Percentiles rank a stretch among this genome's conserved stretches.
These are phyloP conservation scores for Hymenopus coronatus DNA, from an alignment of 2,888 invertebrate species.

Conservation along the genomic window DNA sequence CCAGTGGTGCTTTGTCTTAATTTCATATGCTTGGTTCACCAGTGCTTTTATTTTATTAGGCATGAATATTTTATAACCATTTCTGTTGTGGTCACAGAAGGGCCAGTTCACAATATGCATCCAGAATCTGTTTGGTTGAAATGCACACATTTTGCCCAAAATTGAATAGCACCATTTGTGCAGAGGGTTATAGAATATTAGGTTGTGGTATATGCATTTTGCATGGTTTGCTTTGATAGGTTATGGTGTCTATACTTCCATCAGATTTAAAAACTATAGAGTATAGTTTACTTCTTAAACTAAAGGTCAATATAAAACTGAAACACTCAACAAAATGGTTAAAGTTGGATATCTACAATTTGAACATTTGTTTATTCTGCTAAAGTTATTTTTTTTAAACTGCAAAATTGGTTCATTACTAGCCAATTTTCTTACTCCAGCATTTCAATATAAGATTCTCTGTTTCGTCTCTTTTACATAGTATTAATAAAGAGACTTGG, in stretches of 20 bases:
- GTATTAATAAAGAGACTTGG: no score
- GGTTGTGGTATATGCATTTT: neutral
- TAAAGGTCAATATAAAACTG: neutral
- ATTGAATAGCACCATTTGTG: neutral
- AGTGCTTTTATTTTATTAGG: slow-evolving; percentile 13
- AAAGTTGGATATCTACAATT: neutral
- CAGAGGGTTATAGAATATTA: neutral
- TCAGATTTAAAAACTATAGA: neutral
- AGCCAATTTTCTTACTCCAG: no score
- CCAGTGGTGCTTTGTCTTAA: slow-evolving; percentile 32
- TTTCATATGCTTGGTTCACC: slow-evolving; percentile 20
- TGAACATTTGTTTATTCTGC: no score
- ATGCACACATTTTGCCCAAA: neutral
- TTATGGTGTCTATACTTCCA: neutral
- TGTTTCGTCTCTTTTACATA: no score
- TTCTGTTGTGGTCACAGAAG: slow-evolving; percentile 6
- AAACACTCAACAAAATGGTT: neutral
- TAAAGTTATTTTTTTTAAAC: no score
- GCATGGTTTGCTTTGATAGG: neutral
- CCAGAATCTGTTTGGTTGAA: neutral
- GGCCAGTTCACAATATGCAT: slow-evolving; percentile 13
- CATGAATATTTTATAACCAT: slow-evolving; percentile 14
- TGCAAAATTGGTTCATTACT: no score
- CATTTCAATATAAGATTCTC: no score
- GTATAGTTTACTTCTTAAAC: neutral